phyloP scores from a whole-genome alignment of 2,113 vertebrate genomes.

The Ceratotherium simum region DNA sequence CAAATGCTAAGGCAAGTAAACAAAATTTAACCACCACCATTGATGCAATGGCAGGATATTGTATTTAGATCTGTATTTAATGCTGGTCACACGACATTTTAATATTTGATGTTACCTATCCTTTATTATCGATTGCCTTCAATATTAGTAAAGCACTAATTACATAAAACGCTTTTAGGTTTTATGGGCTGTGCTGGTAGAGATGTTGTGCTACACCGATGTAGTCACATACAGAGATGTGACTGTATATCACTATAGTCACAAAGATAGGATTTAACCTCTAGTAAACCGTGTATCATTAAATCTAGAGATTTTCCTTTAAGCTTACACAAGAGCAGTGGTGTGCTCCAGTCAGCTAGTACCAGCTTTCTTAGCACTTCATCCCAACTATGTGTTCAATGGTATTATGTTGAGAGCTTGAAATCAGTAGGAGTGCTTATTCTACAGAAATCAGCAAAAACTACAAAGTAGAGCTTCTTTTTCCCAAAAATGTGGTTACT shows the following conservation, averaged over 20 bases:
- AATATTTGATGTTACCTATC: neutral
- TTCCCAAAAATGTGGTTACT: slow-evolving; percentile 14
- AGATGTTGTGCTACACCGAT: neutral
- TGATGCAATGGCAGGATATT: neutral
- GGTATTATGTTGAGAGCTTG: neutral
- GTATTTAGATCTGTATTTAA: neutral
- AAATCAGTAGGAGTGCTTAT: neutral
- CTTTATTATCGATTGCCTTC: slow-evolving; percentile 12
- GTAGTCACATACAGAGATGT: too few relatives aligned
- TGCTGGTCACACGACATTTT: neutral
- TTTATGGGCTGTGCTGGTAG: neutral
- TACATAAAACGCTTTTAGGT: neutral
- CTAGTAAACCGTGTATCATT: neutral
- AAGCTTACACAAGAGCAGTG: neutral
- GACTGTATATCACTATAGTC: neutral
- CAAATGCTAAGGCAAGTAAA: neutral
- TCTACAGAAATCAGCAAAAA: slow-evolving; percentile 26
- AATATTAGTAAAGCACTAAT: neutral
- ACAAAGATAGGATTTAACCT: slow-evolving; percentile 6
- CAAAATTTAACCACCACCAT: neutral
- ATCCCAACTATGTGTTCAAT: neutral
- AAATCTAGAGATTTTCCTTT: slow-evolving; percentile 34
- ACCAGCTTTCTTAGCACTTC: neutral
- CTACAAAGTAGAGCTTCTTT: neutral
- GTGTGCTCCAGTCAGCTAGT: neutral